A percentile compares a stretch with the other conserved stretches of the same genome.
Evolutionary conservation across 1,140 invertebrate species (phyloP).

Genomic region (Thaumatotibia leucotreta): DNA sequence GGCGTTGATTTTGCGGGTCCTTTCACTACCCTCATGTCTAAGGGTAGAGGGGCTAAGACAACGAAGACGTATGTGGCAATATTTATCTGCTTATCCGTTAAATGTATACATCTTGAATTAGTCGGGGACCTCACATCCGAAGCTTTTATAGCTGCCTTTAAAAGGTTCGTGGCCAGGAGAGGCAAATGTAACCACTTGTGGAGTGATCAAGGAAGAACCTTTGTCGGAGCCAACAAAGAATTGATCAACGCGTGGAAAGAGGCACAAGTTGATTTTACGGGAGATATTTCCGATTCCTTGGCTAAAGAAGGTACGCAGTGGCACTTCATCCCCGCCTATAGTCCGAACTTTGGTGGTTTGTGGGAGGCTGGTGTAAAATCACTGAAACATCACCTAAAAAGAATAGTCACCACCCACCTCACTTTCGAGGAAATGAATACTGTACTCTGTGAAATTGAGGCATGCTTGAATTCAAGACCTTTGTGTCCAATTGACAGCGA

Average conservation of each 20-base stretch:
- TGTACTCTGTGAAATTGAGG: conserved; percentile 35
- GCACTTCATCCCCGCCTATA: conserved; percentile 31
- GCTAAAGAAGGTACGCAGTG: conserved; percentile 36
- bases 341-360: conserved; percentile 31
- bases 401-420: conserved; percentile 16
- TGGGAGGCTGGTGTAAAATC: conserved; percentile 38
- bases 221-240: conserved; percentile 40
- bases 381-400: conserved; percentile 26
- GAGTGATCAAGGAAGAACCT: conserved; percentile 56
- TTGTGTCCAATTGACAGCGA: conserved; percentile 30
- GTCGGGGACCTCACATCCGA: conserved; percentile 22
- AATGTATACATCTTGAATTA: conserved; percentile 26
- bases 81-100: conserved; percentile 22
- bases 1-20: conserved; percentile 60
- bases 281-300: conserved; percentile 13
- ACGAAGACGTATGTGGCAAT: conserved; percentile 21
- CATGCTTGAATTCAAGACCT: conserved; percentile 34
- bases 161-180: conserved; percentile 38
- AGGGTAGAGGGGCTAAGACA: conserved; percentile 17
- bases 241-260: conserved; percentile 20
- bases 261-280: conserved; percentile 17
- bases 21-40: conserved; percentile 21
- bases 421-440: conserved; percentile 46
- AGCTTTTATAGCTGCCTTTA: conserved; percentile 35
- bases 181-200: conserved; percentile 25